Evolutionary conservation across 1,140 invertebrate genomes (phyloP), one percentile per base, ranked within the genome.

Genomic region (Lepidostoma basale): DNA sequence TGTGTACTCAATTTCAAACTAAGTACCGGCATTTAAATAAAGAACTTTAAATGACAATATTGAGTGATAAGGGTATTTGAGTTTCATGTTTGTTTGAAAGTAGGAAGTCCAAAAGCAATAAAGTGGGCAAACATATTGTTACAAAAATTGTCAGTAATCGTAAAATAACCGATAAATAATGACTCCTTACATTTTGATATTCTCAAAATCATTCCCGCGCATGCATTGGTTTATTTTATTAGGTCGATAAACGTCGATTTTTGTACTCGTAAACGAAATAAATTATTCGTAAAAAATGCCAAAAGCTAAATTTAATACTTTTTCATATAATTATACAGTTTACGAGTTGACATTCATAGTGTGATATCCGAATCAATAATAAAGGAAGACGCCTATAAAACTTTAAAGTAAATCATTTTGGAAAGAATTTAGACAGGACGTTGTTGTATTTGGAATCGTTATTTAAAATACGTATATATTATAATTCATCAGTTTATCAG

Each of bases 131-230:
- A n/a, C n/a, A n/a, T n/a, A n/a, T 14, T 33, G 30, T 56, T 39
- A 14, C 30, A 10, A 20, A 47, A 56, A 14, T 54, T 33, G 52
- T 42, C 33, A 2, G 18, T 25, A n/a, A 40, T 60, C 39, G 56
- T 60, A 60, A 60, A 60, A 60, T 42, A 60, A 26, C 6, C 36
- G 30, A 60, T 60, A 60, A 60, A 60, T 44, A 60, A 60, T 6
- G 10, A 23, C 12, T 16, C 39, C n/a, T 22, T 42, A 12, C 14
- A 14, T 39, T 60, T 60, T 60, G 36, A 60, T 56, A 56, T 33
- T 16, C 22, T 30, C 28, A 16, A 20, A 56, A 42, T 60, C 42
- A 30, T 16, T 14, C 3, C 28, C n/a, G 8, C 3, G n/a, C 36
- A 14, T 60, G 14, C 26, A 25, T 60, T 44, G 3, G 30, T 60